Conservation (phyloP, 2,113 vertebrate genomes). For the Corythornis madagascariensis region DNA sequence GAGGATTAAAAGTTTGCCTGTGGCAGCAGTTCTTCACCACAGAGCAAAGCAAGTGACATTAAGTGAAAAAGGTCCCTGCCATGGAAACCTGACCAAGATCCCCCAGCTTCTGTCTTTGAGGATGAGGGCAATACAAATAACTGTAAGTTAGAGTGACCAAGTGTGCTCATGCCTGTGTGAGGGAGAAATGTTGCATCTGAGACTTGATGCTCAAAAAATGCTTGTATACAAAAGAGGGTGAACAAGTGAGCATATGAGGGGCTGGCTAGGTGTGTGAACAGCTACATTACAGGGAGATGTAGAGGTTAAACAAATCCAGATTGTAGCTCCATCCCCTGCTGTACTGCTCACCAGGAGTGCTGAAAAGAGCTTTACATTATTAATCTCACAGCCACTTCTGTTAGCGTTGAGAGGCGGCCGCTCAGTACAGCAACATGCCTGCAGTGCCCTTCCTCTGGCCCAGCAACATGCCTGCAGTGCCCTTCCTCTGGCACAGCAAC, state of each 20-base stretch:
- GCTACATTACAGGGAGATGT: not conserved
- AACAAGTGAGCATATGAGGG: not conserved
- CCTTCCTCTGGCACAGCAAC: not conserved
- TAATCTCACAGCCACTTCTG: not conserved
- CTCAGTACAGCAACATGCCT: not conserved
- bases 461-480: not conserved
- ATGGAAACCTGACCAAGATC: not conserved
- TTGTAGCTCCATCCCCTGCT: not conserved
- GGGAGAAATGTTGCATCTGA: not conserved
- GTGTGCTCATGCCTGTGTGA: not conserved
- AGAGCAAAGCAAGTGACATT: not conserved
- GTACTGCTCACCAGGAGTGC: not conserved
- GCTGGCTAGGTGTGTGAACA: not conserved
- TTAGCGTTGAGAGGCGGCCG: not conserved
- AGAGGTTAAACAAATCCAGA: not conserved
- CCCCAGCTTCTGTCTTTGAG: not conserved
- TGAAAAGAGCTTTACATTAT: not conserved
- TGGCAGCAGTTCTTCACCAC: not conserved
- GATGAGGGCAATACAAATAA: not conserved
- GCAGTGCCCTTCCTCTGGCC: not conserved
- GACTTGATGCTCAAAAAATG: not conserved
- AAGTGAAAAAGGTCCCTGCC: not conserved
- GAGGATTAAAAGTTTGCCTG: not conserved
- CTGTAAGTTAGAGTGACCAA: not conserved
- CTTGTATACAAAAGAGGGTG: not conserved